These are phyloP conservation scores for Ellobius talpinus DNA, from an alignment of 2,113 vertebrate genomes.

Conservation along the genomic window DNA sequence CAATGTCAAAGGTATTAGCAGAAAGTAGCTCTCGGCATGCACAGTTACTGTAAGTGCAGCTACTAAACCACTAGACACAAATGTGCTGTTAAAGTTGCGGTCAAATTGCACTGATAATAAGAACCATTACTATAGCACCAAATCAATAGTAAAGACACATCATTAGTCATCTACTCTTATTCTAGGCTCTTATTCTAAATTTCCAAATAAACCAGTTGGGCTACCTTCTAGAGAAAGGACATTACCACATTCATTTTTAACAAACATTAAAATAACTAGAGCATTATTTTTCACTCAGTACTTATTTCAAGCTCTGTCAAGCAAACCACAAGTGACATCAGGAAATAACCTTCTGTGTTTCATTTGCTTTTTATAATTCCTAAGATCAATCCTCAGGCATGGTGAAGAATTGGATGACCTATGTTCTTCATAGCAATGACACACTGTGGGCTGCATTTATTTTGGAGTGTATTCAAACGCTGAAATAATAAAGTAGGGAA, in stretches of 20 bases:
- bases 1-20: background rate
- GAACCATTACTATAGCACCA: background rate
- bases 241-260: conserved; percentile 51
- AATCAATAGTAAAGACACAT: background rate
- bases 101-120: background rate
- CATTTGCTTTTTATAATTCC: conserved; percentile 31
- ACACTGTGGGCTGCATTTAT: background rate
- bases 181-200: conserved; percentile 2
- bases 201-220: conserved; percentile 46
- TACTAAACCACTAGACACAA: background rate
- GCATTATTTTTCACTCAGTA: background rate
- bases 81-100: background rate
- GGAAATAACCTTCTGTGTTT: conserved; percentile 22
- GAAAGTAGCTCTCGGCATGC: background rate
- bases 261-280: conserved; percentile 41
- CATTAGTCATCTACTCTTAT: background rate
- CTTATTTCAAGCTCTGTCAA: conserved; percentile 40
- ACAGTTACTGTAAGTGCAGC: background rate
- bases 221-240: background rate
- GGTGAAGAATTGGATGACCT: background rate
- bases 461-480: conserved; percentile 49
- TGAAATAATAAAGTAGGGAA: conserved; percentile 52
- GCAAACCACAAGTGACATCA: background rate
- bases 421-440: background rate
- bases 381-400: background rate